These are phyloP conservation scores for Momotus momota DNA, from an alignment of 2,797 vertebrate species.

Conservation along the genomic window DNA sequence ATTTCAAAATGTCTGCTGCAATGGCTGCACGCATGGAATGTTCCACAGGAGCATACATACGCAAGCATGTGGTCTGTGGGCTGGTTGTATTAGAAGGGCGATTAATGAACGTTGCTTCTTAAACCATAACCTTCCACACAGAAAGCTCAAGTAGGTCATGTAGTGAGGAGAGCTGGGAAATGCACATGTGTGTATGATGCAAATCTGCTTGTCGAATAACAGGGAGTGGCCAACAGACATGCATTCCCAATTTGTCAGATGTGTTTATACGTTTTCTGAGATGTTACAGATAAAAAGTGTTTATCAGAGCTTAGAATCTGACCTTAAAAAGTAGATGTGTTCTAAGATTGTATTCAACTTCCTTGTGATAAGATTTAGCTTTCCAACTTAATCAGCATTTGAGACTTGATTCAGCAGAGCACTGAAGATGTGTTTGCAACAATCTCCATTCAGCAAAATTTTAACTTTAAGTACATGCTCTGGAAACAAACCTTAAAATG, in stretches of 20 bases:
- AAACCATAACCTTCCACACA: slow-evolving; percentile 25
- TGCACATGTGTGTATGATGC: not conserved
- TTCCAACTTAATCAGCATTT: slow-evolving; percentile 23
- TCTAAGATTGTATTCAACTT: not conserved
- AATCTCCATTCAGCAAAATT: not conserved
- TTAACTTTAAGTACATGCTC: not conserved
- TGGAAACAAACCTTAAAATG: not conserved
- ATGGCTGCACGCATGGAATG: not conserved
- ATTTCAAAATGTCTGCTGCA: not conserved
- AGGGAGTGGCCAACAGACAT: not conserved
- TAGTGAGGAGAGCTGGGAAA: slow-evolving; percentile 16
- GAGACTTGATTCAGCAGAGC: not conserved
- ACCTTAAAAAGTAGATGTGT: slow-evolving; percentile 28
- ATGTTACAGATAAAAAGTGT: not conserved
- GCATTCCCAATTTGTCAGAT: not conserved
- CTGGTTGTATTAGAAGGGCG: not conserved
- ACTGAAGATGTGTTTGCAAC: not conserved
- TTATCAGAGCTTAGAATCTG: slow-evolving; percentile 23
- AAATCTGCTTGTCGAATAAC: not conserved
- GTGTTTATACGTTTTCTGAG: not conserved
- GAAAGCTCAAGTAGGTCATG: slow-evolving; percentile 55
- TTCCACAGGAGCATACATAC: not conserved
- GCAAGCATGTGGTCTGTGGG: not conserved
- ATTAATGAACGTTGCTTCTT: not conserved
- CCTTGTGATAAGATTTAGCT: slow-evolving; percentile 2